Evolutionary conservation across 2,888 invertebrate species (phyloP).

Genomic region (Lampropteryx suffumata): DNA sequence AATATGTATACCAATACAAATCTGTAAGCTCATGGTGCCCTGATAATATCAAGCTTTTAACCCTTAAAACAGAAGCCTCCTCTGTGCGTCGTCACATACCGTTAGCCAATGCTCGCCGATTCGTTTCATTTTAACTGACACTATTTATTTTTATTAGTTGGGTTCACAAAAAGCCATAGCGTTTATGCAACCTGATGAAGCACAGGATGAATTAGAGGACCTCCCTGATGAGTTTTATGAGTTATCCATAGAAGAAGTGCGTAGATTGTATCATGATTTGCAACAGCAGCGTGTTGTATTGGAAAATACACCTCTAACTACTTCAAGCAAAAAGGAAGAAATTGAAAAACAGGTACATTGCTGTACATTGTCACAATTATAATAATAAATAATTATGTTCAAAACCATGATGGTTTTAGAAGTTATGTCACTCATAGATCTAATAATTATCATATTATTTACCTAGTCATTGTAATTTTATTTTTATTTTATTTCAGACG

Average conservation of each 20-base stretch:
- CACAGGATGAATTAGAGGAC: constrained; percentile 85
- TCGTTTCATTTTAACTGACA: background rate
- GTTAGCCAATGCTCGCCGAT: no score
- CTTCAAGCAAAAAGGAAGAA: constrained; percentile 63
- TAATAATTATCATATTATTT: no score
- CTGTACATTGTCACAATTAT: no score
- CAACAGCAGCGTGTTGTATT: constrained; percentile 84
- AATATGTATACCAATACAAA: no score
- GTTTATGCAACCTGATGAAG: constrained; percentile 84
- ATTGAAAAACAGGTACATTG: constrained; percentile 54
- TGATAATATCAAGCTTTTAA: no score
- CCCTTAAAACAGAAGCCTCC: no score
- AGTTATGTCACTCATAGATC: no score
- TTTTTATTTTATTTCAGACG: constrained; percentile 53
- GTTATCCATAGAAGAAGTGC: constrained; percentile 91
- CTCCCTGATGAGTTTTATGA: constrained; percentile 95
- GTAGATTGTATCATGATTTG: constrained; percentile 88
- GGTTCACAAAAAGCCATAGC: constrained; percentile 89
- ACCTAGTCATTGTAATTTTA: no score
- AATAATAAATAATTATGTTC: no score
- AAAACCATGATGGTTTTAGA: no score
- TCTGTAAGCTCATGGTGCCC: no score
- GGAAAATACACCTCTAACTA: constrained; percentile 89
- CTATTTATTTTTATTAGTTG: constrained; percentile 75
- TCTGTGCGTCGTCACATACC: no score